phyloP scores from a whole-genome alignment of 2,113 vertebrate species.

The Phylloscopus trochiloides region DNA sequence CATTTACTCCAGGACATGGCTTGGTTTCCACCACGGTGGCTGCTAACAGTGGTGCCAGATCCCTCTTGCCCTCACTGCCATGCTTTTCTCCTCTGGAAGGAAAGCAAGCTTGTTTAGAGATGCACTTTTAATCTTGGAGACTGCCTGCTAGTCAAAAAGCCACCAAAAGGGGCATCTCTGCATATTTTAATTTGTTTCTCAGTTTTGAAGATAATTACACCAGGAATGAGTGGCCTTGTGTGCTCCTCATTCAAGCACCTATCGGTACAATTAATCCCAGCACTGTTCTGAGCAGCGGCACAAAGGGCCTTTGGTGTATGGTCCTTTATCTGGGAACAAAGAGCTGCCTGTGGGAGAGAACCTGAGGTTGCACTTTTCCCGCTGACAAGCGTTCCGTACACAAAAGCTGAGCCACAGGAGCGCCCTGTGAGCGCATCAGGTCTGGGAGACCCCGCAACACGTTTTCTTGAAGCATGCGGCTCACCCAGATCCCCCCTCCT shows the following conservation, averaged over 20 bases:
- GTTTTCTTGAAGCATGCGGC: not conserved
- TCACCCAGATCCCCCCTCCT: not conserved
- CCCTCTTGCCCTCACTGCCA: not conserved
- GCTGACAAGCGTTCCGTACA: constrained; percentile 60
- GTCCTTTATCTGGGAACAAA: constrained; percentile 76
- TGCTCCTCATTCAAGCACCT: constrained; percentile 70
- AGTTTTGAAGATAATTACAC: constrained; percentile 24
- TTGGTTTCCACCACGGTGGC: not conserved
- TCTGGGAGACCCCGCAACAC: not conserved
- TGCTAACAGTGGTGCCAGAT: fast-evolving
- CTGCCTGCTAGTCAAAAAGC: not conserved
- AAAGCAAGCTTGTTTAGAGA: not conserved
- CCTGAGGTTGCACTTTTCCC: constrained; percentile 73
- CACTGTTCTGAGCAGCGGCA: constrained; percentile 57
- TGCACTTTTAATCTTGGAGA: not conserved
- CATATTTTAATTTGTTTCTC: constrained; percentile 29
- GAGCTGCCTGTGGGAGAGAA: constrained; percentile 71
- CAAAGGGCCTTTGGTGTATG: constrained; percentile 68
- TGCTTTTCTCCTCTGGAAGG: not conserved
- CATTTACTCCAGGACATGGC: not conserved
- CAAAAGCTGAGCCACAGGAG: constrained; percentile 63
- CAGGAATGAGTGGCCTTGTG: not conserved
- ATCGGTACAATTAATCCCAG: constrained; percentile 71
- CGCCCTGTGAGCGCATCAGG: not conserved
- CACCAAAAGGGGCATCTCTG: not conserved